These are phyloP conservation scores for Phalera bucephala DNA, from an alignment of 2,888 invertebrate genomes.

Conservation along the genomic window DNA sequence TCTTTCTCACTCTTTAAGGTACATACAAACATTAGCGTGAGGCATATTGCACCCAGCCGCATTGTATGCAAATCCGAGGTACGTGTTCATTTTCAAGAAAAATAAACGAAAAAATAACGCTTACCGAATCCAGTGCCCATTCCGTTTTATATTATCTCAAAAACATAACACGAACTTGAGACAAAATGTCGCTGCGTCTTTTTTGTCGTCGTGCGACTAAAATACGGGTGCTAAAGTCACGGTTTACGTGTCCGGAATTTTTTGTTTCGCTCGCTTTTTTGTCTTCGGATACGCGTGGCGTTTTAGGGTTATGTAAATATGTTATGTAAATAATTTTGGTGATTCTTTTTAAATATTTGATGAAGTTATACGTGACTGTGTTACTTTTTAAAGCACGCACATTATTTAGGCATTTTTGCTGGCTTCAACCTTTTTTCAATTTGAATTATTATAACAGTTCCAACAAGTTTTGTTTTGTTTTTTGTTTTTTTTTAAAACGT, in stretches of 20 bases:
- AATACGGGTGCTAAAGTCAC: slow-evolving; percentile 43
- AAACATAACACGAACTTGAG: slow-evolving; percentile 44
- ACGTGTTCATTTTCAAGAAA: slow-evolving; percentile 73
- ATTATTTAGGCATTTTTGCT: too few relatives aligned
- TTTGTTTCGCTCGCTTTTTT: slow-evolving; percentile 20
- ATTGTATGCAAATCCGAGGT: slow-evolving; percentile 76
- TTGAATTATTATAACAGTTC: too few relatives aligned
- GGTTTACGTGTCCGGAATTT: slow-evolving; percentile 28
- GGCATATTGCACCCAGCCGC: slow-evolving; percentile 70
- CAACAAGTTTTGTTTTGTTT: too few relatives aligned
- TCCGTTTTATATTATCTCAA: slow-evolving; percentile 67
- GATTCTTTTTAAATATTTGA: slow-evolving; percentile 1
- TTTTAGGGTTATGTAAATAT: slow-evolving; percentile 2
- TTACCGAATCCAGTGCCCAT: slow-evolving; percentile 49
- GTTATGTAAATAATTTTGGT: slow-evolving; percentile 2
- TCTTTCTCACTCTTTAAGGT: slow-evolving; percentile 30
- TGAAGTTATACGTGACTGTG: too few relatives aligned
- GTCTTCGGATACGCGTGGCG: slow-evolving; percentile 6
- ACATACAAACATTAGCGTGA: slow-evolving; percentile 49
- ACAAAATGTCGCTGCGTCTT: slow-evolving; percentile 45
- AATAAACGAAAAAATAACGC: slow-evolving; percentile 32
- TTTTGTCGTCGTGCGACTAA: slow-evolving; percentile 38
- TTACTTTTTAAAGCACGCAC: too few relatives aligned
- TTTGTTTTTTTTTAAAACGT: too few relatives aligned
- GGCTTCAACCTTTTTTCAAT: too few relatives aligned